These are phyloP conservation scores for Octodon degus DNA, from an alignment of 2,113 vertebrate genomes.

Conservation along the genomic window DNA sequence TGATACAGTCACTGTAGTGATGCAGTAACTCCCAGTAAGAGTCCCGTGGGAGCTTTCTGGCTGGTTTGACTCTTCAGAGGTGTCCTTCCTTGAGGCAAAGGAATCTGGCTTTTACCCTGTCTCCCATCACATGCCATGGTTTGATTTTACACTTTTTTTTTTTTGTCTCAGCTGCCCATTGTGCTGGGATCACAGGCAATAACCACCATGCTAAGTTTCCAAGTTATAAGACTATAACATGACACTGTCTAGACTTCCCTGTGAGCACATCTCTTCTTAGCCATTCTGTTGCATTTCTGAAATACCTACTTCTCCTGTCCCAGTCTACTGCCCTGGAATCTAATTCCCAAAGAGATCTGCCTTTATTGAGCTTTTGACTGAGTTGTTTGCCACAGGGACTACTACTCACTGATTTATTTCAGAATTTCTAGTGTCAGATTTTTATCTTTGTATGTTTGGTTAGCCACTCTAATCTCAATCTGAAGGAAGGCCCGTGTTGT, in stretches of 20 bases:
- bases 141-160: neutral
- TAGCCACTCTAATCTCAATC: slow-evolving; percentile 6
- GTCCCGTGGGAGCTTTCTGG: neutral
- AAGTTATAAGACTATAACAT: neutral
- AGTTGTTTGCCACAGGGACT: neutral
- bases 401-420: slow-evolving; percentile 22
- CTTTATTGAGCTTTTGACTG: neutral
- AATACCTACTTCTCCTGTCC: neutral
- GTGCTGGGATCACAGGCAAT: neutral
- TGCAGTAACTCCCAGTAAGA: neutral
- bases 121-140: neutral
- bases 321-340: neutral
- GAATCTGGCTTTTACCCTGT: neutral
- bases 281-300: neutral
- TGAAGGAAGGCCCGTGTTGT: neutral
- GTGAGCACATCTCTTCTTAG: neutral
- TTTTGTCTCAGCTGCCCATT: neutral
- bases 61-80: neutral
- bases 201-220: neutral
- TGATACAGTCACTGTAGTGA: neutral
- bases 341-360: neutral
- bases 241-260: neutral
- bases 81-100: neutral
- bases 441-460: neutral
- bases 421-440: slow-evolving; percentile 8